Evolutionary conservation across 37 sponge, comb jelly and placozoan species (phyloP).

Genomic region (Aphrocallistes beatrix): DNA sequence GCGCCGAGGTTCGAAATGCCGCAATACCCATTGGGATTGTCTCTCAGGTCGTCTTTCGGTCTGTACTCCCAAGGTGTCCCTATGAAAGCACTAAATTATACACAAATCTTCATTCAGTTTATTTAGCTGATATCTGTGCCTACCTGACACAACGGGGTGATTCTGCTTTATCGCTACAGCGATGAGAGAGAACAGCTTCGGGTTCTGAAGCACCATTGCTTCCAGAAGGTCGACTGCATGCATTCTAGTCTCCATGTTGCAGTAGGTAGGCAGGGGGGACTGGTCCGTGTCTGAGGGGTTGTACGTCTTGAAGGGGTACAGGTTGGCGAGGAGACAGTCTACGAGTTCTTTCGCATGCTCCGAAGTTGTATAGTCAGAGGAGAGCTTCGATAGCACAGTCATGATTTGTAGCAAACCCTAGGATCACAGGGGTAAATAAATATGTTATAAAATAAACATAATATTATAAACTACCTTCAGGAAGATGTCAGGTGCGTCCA

Average conservation of each 20-base stretch:
- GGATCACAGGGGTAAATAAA: background rate
- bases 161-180: background rate
- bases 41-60: conserved; percentile 1
- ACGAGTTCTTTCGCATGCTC: background rate
- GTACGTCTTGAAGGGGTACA: background rate
- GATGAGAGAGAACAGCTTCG: background rate
- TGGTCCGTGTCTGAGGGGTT: background rate
- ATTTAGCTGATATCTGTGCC: background rate
- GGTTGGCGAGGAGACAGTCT: background rate
- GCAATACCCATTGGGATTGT: background rate
- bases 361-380: background rate
- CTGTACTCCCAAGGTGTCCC: conserved; percentile 11
- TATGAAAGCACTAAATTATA: background rate
- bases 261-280: background rate
- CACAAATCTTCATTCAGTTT: background rate
- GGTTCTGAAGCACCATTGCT: conserved; percentile 17
- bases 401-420: background rate
- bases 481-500: background rate
- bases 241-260: background rate
- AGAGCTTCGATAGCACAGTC: background rate
- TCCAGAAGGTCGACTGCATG: background rate
- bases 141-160: background rate
- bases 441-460: background rate
- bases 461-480: background rate
- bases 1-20: conserved; percentile 29